Percentiles rank a stretch among this genome's conserved stretches.
Conservation (phyloP, 2,888 invertebrate genomes). For the Agrochola lychnidis region DNA sequence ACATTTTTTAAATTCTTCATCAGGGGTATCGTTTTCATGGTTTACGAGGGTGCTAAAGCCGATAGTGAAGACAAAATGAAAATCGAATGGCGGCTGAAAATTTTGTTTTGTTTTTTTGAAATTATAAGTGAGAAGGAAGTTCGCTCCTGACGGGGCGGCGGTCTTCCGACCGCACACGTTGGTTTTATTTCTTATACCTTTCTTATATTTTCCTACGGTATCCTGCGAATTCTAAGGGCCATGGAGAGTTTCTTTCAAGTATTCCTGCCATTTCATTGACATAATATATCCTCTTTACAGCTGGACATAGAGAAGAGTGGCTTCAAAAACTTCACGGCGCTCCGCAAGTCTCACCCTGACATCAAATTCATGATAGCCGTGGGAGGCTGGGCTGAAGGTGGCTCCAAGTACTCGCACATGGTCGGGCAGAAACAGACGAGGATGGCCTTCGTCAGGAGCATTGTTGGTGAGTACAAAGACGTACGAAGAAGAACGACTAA, state of each 20-base stretch:
- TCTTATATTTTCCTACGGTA: too few relatives aligned
- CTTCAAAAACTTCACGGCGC: constrained; percentile 94
- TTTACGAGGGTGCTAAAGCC: too few relatives aligned
- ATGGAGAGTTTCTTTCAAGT: not conserved
- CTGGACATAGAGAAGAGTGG: constrained; percentile 94
- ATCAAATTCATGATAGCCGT: constrained; percentile 95
- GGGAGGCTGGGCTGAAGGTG: constrained; percentile 98
- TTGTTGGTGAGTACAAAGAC: constrained; percentile 91
- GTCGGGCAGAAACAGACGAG: constrained; percentile 93
- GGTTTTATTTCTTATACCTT: too few relatives aligned
- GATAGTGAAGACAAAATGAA: too few relatives aligned
- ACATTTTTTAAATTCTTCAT: too few relatives aligned
- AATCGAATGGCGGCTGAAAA: too few relatives aligned
- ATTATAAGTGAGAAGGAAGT: too few relatives aligned
- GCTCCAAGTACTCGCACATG: constrained; percentile 96
- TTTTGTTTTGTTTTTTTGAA: too few relatives aligned
- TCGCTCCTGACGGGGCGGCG: too few relatives aligned
- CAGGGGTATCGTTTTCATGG: too few relatives aligned
- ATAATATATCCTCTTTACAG: constrained; percentile 76
- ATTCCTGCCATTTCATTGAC: not conserved
- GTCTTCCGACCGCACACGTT: too few relatives aligned
- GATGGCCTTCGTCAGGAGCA: constrained; percentile 93
- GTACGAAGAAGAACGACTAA: not conserved
- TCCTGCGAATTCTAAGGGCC: too few relatives aligned
- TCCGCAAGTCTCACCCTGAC: constrained; percentile 93